Evolutionary conservation across 2,888 invertebrate species (phyloP).

Genomic region (Stomorhina lunata): DNA sequence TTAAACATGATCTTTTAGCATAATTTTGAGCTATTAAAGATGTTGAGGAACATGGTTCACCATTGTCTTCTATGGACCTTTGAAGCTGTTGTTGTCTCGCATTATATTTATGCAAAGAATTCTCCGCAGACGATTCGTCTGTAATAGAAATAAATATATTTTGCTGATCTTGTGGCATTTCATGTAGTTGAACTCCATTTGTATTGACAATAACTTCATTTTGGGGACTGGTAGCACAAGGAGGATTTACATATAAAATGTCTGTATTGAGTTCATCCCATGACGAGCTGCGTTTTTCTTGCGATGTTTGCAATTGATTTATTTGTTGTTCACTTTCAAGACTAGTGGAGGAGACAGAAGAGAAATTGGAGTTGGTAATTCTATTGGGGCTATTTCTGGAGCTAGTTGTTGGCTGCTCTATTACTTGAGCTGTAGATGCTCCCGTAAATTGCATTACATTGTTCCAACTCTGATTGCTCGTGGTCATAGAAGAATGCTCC

Average conservation of each 20-base stretch:
- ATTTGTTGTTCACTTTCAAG: conserved; percentile 29
- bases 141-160: conserved; percentile 59
- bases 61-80: conserved; percentile 2
- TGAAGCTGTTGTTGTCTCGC: conserved; percentile 38
- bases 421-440: not conserved
- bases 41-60: not conserved
- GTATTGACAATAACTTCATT: conserved; percentile 56
- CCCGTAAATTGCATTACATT: conserved; percentile 19
- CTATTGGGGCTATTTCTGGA: conserved; percentile 3
- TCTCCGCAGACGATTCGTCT: conserved; percentile 21
- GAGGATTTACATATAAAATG: conserved; percentile 46
- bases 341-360: not conserved
- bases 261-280: conserved; percentile 45
- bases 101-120: conserved; percentile 35
- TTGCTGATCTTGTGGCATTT: conserved; percentile 50
- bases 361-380: not conserved
- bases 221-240: conserved; percentile 55
- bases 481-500: not conserved
- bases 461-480: conserved; percentile 22
- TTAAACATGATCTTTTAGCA: conserved; percentile 19
- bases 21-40: not conserved
- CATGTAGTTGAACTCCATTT: conserved; percentile 50
- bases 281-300: conserved; percentile 23
- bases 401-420: conserved; percentile 27
- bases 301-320: not conserved